Conservation (phyloP, 2,113 vertebrate species). For the Lontra canadensis region DNA sequence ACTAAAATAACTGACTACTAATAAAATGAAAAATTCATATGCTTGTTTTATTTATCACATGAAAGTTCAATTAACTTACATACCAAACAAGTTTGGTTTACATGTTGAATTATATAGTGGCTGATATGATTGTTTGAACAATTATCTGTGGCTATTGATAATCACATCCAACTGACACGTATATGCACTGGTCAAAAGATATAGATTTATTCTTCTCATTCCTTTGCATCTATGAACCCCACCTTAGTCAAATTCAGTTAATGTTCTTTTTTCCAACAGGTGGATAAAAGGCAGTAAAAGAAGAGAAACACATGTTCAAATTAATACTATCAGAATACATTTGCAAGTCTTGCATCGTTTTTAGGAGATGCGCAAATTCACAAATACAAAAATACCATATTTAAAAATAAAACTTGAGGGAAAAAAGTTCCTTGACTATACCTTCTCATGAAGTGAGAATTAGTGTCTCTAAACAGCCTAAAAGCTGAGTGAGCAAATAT, state of each 20-base stretch:
- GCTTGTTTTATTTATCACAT: neutral
- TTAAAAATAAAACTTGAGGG: conserved; percentile 62
- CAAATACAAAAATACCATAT: conserved; percentile 62
- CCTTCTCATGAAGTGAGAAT: neutral
- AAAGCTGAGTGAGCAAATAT: conserved; percentile 36
- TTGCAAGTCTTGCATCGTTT: conserved; percentile 53
- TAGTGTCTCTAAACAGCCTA: conserved; percentile 33
- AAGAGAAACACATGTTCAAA: conserved; percentile 5
- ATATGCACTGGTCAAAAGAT: neutral
- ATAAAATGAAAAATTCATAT: neutral
- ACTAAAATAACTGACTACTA: neutral
- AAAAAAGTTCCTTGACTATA: conserved; percentile 46
- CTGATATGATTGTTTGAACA: neutral
- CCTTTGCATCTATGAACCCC: neutral
- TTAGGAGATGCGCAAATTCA: conserved; percentile 49
- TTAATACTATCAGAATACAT: conserved; percentile 32
- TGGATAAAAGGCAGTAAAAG: neutral
- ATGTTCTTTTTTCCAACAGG: neutral
- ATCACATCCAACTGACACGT: neutral
- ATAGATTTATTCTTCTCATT: neutral
- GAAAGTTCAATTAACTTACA: neutral
- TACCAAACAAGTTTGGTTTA: neutral
- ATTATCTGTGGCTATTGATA: neutral
- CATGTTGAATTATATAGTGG: neutral
- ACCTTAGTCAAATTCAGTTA: neutral